A percentile compares a stretch with the other conserved stretches of the same genome.
phyloP scores from a whole-genome alignment of 2,888 invertebrate genomes.

The Eudemis profundana region DNA sequence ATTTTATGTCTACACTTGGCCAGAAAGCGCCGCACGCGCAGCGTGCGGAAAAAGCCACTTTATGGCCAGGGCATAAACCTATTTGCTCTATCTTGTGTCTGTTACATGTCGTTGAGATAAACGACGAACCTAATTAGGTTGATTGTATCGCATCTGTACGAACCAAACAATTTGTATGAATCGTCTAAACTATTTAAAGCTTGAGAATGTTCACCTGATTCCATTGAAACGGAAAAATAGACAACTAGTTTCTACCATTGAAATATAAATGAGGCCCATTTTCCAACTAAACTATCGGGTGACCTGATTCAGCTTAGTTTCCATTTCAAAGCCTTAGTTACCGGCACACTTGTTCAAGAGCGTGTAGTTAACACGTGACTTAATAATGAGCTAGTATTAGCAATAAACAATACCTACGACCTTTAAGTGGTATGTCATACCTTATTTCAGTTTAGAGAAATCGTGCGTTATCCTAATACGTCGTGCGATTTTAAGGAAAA shows the following conservation, averaged over 20 bases:
- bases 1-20: too few species aligned
- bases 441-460: too few species aligned
- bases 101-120: too few species aligned
- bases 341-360: background rate
- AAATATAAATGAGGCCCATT: constrained; percentile 35
- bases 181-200: background rate
- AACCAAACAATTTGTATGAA: background rate
- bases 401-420: background rate
- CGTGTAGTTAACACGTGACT: background rate
- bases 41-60: too few species aligned
- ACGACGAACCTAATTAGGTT: too few species aligned
- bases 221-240: background rate
- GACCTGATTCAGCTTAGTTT: constrained; percentile 13
- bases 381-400: background rate
- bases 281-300: constrained; percentile 13
- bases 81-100: too few species aligned
- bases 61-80: too few species aligned
- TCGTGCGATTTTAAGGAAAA: too few species aligned
- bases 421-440: too few species aligned
- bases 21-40: too few species aligned
- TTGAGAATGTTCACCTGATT: constrained; percentile 3
- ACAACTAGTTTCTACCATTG: constrained; percentile 24
- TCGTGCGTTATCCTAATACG: too few species aligned
- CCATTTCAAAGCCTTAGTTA: background rate
- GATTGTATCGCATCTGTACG: background rate